These are phyloP conservation scores for Thalpophila matura DNA, from an alignment of 2,888 invertebrate genomes.

Conservation along the genomic window DNA sequence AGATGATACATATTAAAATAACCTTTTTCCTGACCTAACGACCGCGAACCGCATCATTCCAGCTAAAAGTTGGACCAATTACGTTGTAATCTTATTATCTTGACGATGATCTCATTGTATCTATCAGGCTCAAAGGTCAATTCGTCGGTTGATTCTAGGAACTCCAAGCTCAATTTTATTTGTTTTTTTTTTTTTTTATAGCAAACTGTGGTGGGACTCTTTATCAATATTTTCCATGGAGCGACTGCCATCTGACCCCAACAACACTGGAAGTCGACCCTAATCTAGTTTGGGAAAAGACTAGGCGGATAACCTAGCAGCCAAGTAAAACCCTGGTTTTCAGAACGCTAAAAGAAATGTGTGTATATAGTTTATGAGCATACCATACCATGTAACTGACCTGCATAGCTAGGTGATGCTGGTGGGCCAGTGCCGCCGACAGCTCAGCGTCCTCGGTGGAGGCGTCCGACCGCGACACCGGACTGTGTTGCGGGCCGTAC, in stretches of 20 bases:
- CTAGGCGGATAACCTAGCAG: too few relatives aligned
- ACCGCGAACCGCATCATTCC: conserved; percentile 16
- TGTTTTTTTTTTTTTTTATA: conserved; percentile 2
- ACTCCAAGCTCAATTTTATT: conserved; percentile 1
- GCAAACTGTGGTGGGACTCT: too few relatives aligned
- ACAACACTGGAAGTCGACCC: too few relatives aligned
- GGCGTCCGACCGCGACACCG: conserved; percentile 89
- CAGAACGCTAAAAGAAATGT: too few relatives aligned
- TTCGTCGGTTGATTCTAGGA: conserved; percentile 40
- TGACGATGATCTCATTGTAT: conserved; percentile 57
- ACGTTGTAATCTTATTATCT: conserved; percentile 46
- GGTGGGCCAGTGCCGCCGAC: conserved; percentile 87
- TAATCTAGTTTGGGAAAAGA: too few relatives aligned
- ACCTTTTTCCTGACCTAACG: conserved; percentile 5
- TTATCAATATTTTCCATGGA: too few relatives aligned
- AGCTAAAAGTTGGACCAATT: conserved; percentile 45
- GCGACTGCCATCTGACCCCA: too few relatives aligned
- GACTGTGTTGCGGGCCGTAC: conserved; percentile 89
- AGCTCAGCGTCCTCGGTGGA: conserved; percentile 90
- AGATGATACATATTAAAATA: too few relatives aligned
- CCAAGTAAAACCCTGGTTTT: too few relatives aligned
- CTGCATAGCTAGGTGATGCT: conserved; percentile 90
- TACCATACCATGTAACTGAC: conserved; percentile 65
- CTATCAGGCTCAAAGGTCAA: conserved; percentile 53
- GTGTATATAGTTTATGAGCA: too few relatives aligned